Evolutionary conservation across 2,113 vertebrate species (phyloP).

Genomic region (Hydrolagus affinis): DNA sequence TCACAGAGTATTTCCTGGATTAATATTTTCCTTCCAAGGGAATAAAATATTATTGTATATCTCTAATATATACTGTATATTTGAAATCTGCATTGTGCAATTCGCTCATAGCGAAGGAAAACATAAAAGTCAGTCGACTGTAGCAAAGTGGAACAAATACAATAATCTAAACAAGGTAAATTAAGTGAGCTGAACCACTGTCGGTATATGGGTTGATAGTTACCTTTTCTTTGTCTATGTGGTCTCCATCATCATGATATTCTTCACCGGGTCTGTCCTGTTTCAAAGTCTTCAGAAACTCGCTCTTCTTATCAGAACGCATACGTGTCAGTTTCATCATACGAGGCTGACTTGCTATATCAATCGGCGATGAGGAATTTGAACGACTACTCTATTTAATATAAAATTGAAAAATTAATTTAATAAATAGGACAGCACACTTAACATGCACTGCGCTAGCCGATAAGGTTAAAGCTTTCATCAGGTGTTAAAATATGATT

Average conservation of each 20-base stretch:
- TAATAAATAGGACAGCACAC: background rate
- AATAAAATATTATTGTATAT: too few species aligned
- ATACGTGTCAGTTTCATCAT: slow-evolving; percentile 61
- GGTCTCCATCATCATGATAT: slow-evolving; percentile 48
- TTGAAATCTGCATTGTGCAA: background rate
- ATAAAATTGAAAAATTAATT: slow-evolving; percentile 28
- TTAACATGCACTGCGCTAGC: background rate
- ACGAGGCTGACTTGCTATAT: slow-evolving; percentile 56
- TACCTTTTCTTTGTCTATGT: slow-evolving; percentile 30
- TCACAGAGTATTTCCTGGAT: too few species aligned
- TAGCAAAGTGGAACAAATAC: background rate
- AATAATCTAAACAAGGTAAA: background rate
- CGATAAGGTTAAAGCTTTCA: too few species aligned
- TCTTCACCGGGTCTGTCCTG: slow-evolving; percentile 52
- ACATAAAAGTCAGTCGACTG: background rate
- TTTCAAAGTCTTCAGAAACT: slow-evolving; percentile 62
- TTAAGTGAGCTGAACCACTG: background rate
- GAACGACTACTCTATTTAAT: slow-evolving; percentile 52
- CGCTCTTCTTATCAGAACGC: slow-evolving; percentile 60
- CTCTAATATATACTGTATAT: background rate
- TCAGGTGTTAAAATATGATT: background rate
- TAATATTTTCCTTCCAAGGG: too few species aligned
- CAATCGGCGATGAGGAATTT: slow-evolving; percentile 61
- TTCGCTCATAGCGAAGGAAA: background rate
- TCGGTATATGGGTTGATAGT: background rate